Conservation (phyloP, 2,797 vertebrate genomes). For the Holocentrus rufus region DNA sequence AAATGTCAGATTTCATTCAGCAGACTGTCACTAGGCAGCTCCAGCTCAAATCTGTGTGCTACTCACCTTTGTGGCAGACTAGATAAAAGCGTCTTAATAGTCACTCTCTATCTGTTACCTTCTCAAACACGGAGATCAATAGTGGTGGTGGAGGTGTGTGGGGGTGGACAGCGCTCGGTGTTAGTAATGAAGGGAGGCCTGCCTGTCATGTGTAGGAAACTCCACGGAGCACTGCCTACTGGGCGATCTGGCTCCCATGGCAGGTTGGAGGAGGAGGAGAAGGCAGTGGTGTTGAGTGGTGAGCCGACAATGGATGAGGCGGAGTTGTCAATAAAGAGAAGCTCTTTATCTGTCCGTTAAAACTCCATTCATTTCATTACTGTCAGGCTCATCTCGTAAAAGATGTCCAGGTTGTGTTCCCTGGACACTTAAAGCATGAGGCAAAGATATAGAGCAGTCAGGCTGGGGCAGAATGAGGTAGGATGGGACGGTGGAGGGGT, state of each 20-base stretch:
- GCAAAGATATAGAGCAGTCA: slow-evolving; percentile 41
- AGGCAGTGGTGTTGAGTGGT: neutral
- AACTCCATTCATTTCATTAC: slow-evolving; percentile 63
- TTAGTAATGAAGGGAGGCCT: slow-evolving; percentile 48
- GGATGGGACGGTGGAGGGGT: too few relatives aligned
- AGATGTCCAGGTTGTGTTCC: slow-evolving; percentile 37
- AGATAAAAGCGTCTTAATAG: slow-evolving; percentile 62
- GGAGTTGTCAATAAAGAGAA: slow-evolving; percentile 56
- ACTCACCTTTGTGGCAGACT: slow-evolving; percentile 36
- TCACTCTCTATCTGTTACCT: slow-evolving; percentile 55
- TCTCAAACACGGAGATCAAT: slow-evolving; percentile 65
- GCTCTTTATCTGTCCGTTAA: slow-evolving; percentile 63
- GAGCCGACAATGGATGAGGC: slow-evolving; percentile 44
- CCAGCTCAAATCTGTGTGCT: slow-evolving; percentile 33
- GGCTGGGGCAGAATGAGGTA: slow-evolving; percentile 12
- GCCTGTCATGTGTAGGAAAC: slow-evolving; percentile 49
- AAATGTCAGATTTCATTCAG: slow-evolving; percentile 30
- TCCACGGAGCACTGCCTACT: slow-evolving; percentile 40
- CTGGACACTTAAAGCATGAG: slow-evolving; percentile 34
- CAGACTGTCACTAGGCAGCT: slow-evolving; percentile 17
- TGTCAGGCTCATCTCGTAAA: slow-evolving; percentile 60
- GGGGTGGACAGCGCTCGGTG: slow-evolving; percentile 18
- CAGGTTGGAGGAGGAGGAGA: slow-evolving; percentile 12
- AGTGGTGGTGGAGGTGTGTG: slow-evolving; percentile 14
- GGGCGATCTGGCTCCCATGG: slow-evolving; percentile 40